Base-by-base conservation (phyloP, 1,140 invertebrate genomes). In the Micrasema minimum region DNA sequence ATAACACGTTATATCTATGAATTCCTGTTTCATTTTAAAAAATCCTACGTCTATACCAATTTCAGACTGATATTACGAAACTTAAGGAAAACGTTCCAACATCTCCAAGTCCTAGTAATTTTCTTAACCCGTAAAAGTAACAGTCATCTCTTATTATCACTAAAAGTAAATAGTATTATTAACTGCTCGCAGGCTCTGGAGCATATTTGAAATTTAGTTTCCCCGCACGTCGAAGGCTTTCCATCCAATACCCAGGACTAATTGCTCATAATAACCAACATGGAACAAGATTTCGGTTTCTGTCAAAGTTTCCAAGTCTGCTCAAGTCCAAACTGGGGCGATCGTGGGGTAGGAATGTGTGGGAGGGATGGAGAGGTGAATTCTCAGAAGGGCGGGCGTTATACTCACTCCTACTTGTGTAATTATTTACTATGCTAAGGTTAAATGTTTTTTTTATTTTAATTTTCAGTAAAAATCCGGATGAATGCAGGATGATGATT, bases 181-280 rank as follows among this genome's bases (percentile, higher is more conserved):
- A 31, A 31, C 26, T 4, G 26, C 26, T 2, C 26, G 26, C 7
- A 31, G 26, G 26, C 7, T 31, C 7, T 7, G 3, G 26, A 53
- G 23, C 23, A 31, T 53, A 53, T 53, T 20, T 53, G 20, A 53
- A 53, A 53, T 53, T 53, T 23, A 20, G 20, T 20, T 53, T 53
- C 50, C 50, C 23, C 20, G 50, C 59, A 65, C 55, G 48, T 71
- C 14, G 23, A 20, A 37, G 48, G 2, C 48, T 45, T 45, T 51
- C 53, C 53, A 57, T 18, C 26, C 57, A 23, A 66, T 61, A 67
- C 57, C 35, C 20, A 20, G 37, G 51, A 71, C 72, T 75, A 75
- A 75, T 71, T 71, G 72, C 59, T 71, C 72, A 69, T 71, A 71
- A 71, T 75, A 75, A 75, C 69, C 55, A 71, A 62, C 69, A 75